phyloP scores from a whole-genome alignment of 2,797 vertebrate genomes.

The Tapirus indicus region DNA sequence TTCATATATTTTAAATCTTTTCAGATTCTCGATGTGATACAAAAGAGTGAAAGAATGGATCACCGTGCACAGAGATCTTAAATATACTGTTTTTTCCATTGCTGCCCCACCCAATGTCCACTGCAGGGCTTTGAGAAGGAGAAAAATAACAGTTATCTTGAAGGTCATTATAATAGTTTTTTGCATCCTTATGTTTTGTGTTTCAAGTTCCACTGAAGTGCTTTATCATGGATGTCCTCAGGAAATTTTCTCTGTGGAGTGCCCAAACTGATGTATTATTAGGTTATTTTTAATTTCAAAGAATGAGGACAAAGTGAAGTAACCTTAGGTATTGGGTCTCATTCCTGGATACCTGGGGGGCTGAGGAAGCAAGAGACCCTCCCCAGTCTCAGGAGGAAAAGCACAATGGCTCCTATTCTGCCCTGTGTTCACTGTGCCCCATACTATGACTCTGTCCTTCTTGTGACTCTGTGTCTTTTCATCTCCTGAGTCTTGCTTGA shows the following conservation, averaged over 20 bases:
- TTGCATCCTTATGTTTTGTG: background rate
- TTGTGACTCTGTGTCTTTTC: background rate
- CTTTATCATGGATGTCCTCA: background rate
- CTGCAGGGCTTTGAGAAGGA: background rate
- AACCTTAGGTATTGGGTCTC: background rate
- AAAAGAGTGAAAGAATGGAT: background rate
- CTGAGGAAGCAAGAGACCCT: background rate
- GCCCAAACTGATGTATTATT: background rate
- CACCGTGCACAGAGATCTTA: background rate
- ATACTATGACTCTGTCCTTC: background rate
- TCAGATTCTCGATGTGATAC: background rate
- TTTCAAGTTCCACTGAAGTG: constrained; percentile 10
- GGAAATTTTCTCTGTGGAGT: background rate
- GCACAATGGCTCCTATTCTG: accelerated
- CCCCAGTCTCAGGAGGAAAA: background rate
- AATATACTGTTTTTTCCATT: background rate
- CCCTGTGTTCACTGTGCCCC: background rate
- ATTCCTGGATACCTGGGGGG: background rate
- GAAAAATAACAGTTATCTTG: background rate
- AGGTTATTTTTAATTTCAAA: background rate
- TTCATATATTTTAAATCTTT: background rate
- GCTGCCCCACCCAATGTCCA: background rate
- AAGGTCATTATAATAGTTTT: background rate
- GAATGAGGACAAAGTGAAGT: background rate
- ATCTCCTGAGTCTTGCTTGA: background rate